Evolutionary conservation across 1,140 invertebrate species (phyloP).

Genomic region (Catajapyx aquilonaris): DNA sequence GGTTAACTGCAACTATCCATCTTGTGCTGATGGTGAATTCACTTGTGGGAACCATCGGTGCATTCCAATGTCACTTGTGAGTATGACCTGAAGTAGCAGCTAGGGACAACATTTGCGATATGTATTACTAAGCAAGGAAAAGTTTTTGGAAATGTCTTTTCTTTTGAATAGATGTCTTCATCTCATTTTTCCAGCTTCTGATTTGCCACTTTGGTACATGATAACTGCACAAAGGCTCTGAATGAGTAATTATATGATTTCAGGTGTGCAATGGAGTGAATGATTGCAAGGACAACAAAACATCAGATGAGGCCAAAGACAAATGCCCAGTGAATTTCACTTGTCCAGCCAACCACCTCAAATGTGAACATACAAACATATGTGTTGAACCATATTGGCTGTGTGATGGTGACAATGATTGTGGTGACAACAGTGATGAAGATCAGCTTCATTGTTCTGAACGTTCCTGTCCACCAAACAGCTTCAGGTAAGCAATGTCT

Average conservation of each 20-base stretch:
- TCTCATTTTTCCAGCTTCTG: too few relatives aligned
- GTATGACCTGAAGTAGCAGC: too few relatives aligned
- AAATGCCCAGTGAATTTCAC: slow-evolving; percentile 67
- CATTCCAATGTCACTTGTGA: slow-evolving; percentile 53
- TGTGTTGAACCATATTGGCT: slow-evolving; percentile 90
- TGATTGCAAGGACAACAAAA: slow-evolving; percentile 81
- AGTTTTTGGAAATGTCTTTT: neutral
- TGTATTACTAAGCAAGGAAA: neutral
- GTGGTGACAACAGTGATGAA: slow-evolving; percentile 89
- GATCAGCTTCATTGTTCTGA: slow-evolving; percentile 71
- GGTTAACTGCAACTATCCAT: slow-evolving; percentile 69
- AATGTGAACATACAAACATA: slow-evolving; percentile 83
- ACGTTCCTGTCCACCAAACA: slow-evolving; percentile 72
- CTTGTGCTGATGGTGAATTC: slow-evolving; percentile 78
- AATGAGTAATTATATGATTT: too few relatives aligned
- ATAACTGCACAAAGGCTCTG: too few relatives aligned
- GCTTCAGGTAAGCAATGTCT: slow-evolving; percentile 37
- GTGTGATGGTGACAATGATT: slow-evolving; percentile 86
- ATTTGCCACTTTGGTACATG: too few relatives aligned
- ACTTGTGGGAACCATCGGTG: slow-evolving; percentile 81
- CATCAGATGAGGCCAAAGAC: slow-evolving; percentile 74
- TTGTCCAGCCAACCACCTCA: slow-evolving; percentile 65
- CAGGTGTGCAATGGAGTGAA: slow-evolving; percentile 81
- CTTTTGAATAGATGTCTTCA: too few relatives aligned
- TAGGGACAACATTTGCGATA: neutral